phyloP scores from a whole-genome alignment of 1,140 invertebrate genomes.

The Phymastichus coffea region DNA sequence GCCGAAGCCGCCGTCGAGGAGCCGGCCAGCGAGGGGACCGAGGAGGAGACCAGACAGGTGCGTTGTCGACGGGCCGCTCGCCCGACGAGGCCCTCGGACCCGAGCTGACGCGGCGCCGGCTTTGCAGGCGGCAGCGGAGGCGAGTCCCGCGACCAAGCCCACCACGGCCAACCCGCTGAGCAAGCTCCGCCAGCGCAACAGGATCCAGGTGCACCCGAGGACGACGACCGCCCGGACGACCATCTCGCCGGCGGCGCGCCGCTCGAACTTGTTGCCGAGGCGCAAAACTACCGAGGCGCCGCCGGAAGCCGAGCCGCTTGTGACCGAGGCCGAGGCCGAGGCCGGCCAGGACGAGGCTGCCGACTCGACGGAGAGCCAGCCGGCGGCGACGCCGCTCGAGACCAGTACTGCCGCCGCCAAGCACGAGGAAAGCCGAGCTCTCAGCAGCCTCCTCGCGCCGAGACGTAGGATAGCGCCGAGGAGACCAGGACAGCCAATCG shows the following conservation, averaged over 20 bases:
- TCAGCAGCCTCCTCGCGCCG: conserved; percentile 61
- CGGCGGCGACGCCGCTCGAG: conserved; percentile 49
- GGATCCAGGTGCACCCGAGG: conserved; percentile 50
- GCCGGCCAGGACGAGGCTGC: conserved; percentile 26
- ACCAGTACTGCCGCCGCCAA: conserved; percentile 52
- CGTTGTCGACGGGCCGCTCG: background rate
- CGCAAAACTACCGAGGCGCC: conserved; percentile 49
- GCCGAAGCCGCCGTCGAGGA: conserved; percentile 50
- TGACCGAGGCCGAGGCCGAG: conserved; percentile 32
- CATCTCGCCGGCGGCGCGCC: conserved; percentile 35
- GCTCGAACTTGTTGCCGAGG: conserved; percentile 50
- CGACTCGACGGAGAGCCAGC: conserved; percentile 50
- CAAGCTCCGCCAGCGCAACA: conserved; percentile 50
- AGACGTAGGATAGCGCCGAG: conserved; percentile 60
- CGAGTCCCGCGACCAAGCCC: conserved; percentile 44
- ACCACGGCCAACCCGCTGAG: conserved; percentile 52
- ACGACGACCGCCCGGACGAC: conserved; percentile 46
- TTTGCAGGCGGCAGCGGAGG: conserved; percentile 47
- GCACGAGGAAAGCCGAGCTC: conserved; percentile 58
- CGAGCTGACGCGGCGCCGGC: conserved; percentile 28
- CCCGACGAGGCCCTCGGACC: conserved; percentile 30
- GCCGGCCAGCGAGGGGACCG: conserved; percentile 52
- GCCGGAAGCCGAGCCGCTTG: conserved; percentile 28
- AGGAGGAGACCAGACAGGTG: conserved; percentile 55
- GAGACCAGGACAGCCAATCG: conserved; percentile 56